These are phyloP conservation scores for Pelmatolapia mariae DNA, from an alignment of 2,113 vertebrate species.

Conservation along the genomic window DNA sequence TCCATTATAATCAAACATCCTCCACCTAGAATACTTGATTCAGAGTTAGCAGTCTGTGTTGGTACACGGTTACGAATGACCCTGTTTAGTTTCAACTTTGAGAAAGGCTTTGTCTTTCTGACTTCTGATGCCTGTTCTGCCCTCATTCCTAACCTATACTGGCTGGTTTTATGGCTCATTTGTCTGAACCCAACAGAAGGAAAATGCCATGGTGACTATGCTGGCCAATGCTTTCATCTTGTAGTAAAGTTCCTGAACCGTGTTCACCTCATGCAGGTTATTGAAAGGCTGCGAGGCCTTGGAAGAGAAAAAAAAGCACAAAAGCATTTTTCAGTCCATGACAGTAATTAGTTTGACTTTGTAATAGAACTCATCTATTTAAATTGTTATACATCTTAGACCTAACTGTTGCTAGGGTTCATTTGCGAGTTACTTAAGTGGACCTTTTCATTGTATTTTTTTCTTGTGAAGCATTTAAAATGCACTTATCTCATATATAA, in stretches of 20 bases:
- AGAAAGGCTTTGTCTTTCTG: not conserved
- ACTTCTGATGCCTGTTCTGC: not conserved
- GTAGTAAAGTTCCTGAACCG: not conserved
- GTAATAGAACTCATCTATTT: not conserved
- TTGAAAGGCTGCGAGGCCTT: not conserved
- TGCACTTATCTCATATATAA: not conserved
- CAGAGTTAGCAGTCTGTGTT: not conserved
- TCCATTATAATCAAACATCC: slow-evolving; percentile 31
- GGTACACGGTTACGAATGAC: not conserved
- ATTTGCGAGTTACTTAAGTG: not conserved
- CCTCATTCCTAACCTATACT: not conserved
- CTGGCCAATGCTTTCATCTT: not conserved
- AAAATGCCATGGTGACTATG: not conserved
- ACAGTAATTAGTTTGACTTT: not conserved
- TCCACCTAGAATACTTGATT: slow-evolving; percentile 29
- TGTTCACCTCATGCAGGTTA: not conserved
- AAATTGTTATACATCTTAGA: not conserved
- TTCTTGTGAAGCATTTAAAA: not conserved
- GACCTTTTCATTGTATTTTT: not conserved
- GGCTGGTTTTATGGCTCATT: not conserved
- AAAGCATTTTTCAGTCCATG: not conserved
- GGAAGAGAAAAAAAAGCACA: not conserved
- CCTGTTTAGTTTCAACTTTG: not conserved
- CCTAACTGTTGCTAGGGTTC: not conserved
- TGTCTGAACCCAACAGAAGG: not conserved